Base-by-base conservation (phyloP, 2,888 invertebrate species). In the Ctenicera cuprea region DNA sequence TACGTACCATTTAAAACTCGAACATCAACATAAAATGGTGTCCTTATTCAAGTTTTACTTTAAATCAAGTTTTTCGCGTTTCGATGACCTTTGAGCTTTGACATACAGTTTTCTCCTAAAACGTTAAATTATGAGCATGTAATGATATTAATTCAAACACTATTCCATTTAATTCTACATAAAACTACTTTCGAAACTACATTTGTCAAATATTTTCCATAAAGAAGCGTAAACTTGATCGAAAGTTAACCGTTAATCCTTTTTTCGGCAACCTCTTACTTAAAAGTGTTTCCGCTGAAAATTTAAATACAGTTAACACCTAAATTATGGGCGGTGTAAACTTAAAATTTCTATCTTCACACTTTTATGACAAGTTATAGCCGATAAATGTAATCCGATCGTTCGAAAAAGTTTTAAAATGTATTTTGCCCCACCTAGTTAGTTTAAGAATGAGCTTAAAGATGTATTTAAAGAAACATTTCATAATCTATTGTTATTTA, bases 101-200 rank as follows among this genome's bases (percentile, higher is more conserved):
- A 78, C 78, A 76, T 54, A 45, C 22, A 63, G 69, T 77, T 77
- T 77, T 77, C 70, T 73, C 74, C 70, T 73, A 70, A 67, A 63
- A 30, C 20, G 33, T 43, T 63, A 26, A 62, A 52, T 54, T 63
- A 68, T 38, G 41, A 52, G 16, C 70, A 37, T 70, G 70, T 63
- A 70, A 70, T 54, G 30, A 63, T 54, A 63, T 41, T 70, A 70
- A 70, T 70, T 63, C 63, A 52, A 63, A 70, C 37, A 33, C 37
- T 61, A 68, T 68, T 59, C 20, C 33, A 54, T 52, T 62, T 70
- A 38, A 43, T 69, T 45, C 38, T 20, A 52, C 37, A 26, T 7
- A 16, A 38, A 66, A 66, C 69, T 8, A 69, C 69, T 69, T 69
- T 69, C 69, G 43, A 62, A 69, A 61, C 43, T 30, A 48, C 37